Evolutionary conservation across 2,797 vertebrate genomes (phyloP).

Genomic region (Nyctalus aviator): DNA sequence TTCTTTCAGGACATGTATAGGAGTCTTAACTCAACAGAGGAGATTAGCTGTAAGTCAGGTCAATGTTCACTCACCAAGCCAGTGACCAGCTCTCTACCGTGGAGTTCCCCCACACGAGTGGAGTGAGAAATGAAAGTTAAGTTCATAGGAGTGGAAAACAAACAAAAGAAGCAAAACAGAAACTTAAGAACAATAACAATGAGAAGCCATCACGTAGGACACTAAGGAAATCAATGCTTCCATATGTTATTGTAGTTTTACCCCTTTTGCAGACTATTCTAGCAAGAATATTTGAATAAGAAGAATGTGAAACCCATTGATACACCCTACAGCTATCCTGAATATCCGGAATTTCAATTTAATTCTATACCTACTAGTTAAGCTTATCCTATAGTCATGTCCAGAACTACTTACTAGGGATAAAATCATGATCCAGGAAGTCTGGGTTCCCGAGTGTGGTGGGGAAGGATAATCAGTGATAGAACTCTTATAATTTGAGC

Average conservation of each 20-base stretch:
- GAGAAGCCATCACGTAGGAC: fast-evolving
- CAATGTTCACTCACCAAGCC: neutral
- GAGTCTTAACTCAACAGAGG: neutral
- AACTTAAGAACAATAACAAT: neutral
- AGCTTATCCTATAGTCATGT: neutral
- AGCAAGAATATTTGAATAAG: neutral
- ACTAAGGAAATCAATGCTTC: neutral
- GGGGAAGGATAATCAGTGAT: neutral
- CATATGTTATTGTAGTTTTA: neutral
- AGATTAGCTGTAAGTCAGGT: neutral
- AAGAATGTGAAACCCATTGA: neutral
- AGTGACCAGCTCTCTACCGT: neutral
- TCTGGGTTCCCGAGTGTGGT: neutral
- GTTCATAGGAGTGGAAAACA: neutral
- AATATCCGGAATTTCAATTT: neutral
- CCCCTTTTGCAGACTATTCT: neutral
- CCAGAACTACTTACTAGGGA: neutral
- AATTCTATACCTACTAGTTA: neutral
- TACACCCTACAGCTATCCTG: neutral
- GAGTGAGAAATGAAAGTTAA: slow-evolving; percentile 19
- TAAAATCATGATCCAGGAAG: neutral
- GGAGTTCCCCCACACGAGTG: neutral
- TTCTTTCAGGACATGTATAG: neutral
- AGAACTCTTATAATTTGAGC: neutral
- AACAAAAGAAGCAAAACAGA: neutral